Base-by-base conservation (phyloP, 2,113 vertebrate species). In the Pimephales promelas region DNA sequence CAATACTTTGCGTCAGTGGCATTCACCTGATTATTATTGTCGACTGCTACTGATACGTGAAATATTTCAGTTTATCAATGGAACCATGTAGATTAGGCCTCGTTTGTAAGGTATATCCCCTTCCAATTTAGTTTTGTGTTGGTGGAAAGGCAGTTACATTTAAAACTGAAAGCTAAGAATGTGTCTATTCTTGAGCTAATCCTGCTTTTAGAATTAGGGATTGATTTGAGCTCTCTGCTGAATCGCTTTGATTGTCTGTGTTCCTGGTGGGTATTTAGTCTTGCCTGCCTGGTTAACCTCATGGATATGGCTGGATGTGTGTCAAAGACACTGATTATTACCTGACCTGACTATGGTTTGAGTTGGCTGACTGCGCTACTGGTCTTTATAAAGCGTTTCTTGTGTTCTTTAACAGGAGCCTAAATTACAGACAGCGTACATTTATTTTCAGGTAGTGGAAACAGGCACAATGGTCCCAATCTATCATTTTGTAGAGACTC, bases 241-340 rank as follows among this genome's bases (percentile, higher is more conserved):
- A 78, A 43, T 78, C 18, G 16, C 22, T 78, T 57, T 78, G 11
- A 40, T 36, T 43, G 75, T 78, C n/a, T 59, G 54, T 79, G 86
- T 87, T 82, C 88, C 84, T 78, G 85, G 89, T 64, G 36, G 5
- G 26, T 80, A 79, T 86, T 85, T 82, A 80, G 81, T 85, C 81
- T 78, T 49, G 72, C 86, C 80, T 54, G 72, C 87, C 79, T 90
- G 89, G 90, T 91, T 92, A 90, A 91, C 91, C 88, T 92, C 90
- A 89, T 45, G 11, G 36, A 89, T 84, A 86, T 84, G 83, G 75
- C 88, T 88, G 83, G 18, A 56, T 61, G 86, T 82, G 47, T 77
- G 45, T 83, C 84, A 74, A 62, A 87, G 66, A 83, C 84, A 70
- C 61, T 71, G 43, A 85, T 86, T 79, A 84, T 86, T 83, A 76